Evolutionary conservation across 2,888 invertebrate genomes (phyloP).

Genomic region (Polymixis lichenea): DNA sequence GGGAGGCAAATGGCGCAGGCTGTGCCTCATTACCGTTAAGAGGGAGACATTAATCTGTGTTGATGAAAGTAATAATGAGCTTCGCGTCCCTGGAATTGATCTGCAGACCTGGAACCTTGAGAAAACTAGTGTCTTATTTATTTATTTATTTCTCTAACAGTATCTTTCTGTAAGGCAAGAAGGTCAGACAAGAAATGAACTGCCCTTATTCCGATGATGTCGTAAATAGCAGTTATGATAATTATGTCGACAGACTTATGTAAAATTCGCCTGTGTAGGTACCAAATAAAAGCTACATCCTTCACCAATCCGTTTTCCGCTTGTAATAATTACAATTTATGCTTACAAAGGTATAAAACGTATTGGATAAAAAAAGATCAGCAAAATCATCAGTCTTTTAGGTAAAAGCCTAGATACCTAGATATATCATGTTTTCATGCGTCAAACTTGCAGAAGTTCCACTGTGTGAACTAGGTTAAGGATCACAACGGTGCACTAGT

Average conservation of each 20-base stretch:
- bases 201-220: no score
- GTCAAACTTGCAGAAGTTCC: slow-evolving; percentile 35
- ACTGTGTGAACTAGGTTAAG: slow-evolving; percentile 43
- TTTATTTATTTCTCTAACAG: not conserved
- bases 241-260: not conserved
- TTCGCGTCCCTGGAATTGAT: slow-evolving; percentile 72
- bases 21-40: slow-evolving; percentile 85
- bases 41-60: slow-evolving; percentile 84
- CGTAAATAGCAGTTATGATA: not conserved
- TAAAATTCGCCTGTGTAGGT: not conserved
- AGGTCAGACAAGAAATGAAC: not conserved
- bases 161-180: not conserved
- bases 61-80: slow-evolving; percentile 83
- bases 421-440: slow-evolving; percentile 20
- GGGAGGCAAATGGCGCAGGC: slow-evolving; percentile 80
- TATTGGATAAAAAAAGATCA: not conserved
- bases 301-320: not conserved
- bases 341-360: not conserved
- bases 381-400: not conserved
- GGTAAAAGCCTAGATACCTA: no score
- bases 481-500: slow-evolving; percentile 45
- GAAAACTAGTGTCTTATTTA: slow-evolving; percentile 20
- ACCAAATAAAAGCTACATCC: not conserved
- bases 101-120: slow-evolving; percentile 38
- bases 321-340: not conserved